phyloP scores from a whole-genome alignment of 1,140 invertebrate species.

The roundworm (Caenorhabditis elegans) region DNA sequence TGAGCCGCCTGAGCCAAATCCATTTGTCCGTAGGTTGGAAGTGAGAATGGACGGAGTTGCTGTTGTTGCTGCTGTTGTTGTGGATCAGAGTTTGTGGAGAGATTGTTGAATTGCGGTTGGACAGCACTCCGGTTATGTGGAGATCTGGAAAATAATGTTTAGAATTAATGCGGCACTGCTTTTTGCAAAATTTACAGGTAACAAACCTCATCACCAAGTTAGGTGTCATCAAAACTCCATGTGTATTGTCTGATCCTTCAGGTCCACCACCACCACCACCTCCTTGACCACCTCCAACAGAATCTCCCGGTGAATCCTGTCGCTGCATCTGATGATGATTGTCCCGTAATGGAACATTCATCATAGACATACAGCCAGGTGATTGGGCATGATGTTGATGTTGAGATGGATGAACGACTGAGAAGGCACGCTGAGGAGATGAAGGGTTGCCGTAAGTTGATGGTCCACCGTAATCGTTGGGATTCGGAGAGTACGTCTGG shows the following conservation, averaged over 20 bases:
- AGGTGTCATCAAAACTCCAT: slow-evolving; percentile 5
- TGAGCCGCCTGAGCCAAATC: background rate
- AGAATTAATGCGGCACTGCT: no score
- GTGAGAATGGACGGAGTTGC: background rate
- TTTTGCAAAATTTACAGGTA: no score
- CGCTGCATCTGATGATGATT: background rate
- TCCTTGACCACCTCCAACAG: background rate
- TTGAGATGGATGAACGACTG: slow-evolving; percentile 25
- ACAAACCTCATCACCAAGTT: background rate
- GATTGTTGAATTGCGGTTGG: background rate
- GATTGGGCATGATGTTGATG: slow-evolving; percentile 31
- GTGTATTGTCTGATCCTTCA: background rate
- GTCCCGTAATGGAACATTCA: slow-evolving; percentile 39
- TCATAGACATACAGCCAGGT: slow-evolving; percentile 38
- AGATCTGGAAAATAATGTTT: background rate
- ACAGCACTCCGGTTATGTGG: background rate
- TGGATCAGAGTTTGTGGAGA: background rate
- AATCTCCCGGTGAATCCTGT: background rate
- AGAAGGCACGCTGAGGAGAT: background rate
- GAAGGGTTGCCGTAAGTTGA: background rate
- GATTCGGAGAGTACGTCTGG: slow-evolving; percentile 10
- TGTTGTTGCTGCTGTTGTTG: background rate
- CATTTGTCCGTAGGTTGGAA: slow-evolving; percentile 1
- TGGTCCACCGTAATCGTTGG: background rate
- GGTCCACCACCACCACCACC: background rate